Percentiles rank a stretch among this genome's conserved stretches.
These are phyloP conservation scores for Tympanuchus pallidicinctus DNA, from an alignment of 2,113 vertebrate species.

Conservation along the genomic window DNA sequence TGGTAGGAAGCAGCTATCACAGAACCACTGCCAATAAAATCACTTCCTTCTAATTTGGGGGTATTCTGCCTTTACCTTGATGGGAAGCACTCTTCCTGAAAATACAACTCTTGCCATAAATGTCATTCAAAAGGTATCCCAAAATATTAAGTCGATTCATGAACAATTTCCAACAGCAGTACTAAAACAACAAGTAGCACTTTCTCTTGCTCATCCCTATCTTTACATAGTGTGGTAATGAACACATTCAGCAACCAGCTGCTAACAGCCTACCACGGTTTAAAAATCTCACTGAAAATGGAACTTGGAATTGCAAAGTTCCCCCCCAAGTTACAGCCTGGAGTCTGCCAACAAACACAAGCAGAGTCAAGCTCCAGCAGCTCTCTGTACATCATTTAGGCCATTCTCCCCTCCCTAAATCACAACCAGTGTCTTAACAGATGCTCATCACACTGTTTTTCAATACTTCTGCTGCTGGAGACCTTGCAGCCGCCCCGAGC, in stretches of 20 bases:
- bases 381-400: neutral
- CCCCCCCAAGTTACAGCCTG: neutral
- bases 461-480: neutral
- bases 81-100: neutral
- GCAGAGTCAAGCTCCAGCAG: fast-evolving
- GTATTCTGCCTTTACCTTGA: neutral
- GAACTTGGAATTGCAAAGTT: fast-evolving
- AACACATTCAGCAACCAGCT: neutral
- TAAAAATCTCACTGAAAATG: neutral
- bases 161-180: neutral
- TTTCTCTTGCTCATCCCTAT: neutral
- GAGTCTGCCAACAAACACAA: fast-evolving
- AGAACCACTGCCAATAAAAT: neutral
- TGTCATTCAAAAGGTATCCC: neutral
- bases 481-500: fast-evolving
- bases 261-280: neutral
- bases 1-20: neutral
- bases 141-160: neutral
- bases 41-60: neutral
- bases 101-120: neutral
- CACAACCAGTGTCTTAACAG: neutral
- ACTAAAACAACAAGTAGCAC: neutral
- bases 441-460: neutral
- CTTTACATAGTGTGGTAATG: neutral
- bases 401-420: neutral